These are phyloP conservation scores for Palloptera scutellata DNA, from an alignment of 2,888 invertebrate genomes.

Conservation along the genomic window DNA sequence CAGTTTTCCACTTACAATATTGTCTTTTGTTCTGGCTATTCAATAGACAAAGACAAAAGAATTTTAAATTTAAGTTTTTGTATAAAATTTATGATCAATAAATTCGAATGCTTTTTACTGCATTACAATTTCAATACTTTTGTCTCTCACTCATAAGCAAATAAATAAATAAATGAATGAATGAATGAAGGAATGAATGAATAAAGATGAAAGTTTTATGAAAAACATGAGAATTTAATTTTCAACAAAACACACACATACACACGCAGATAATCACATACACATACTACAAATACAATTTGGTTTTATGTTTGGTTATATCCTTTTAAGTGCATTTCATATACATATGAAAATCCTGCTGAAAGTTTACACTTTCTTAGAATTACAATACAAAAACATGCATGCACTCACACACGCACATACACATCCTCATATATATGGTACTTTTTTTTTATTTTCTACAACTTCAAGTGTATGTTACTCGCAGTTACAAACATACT, in stretches of 20 bases:
- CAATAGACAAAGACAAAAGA: no score
- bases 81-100: slow-evolving; percentile 25
- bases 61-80: no score
- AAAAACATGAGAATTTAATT: slow-evolving; percentile 18
- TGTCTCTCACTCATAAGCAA: background rate
- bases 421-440: background rate
- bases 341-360: slow-evolving; percentile 26
- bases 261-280: background rate
- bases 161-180: background rate
- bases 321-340: slow-evolving; percentile 28
- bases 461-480: no score
- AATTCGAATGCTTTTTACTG: slow-evolving; percentile 28
- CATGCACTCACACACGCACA: slow-evolving; percentile 10
- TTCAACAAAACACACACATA: slow-evolving; percentile 13
- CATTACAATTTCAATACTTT: slow-evolving; percentile 26
- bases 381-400: background rate
- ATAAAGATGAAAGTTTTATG: background rate
- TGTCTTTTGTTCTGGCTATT: no score
- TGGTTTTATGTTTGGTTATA: background rate
- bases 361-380: slow-evolving; percentile 26
- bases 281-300: slow-evolving; percentile 12
- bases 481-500: no score
- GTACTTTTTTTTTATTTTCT: no score
- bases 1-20: no score
- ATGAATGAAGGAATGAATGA: no score